Evolutionary conservation across 1,140 invertebrate genomes (phyloP).

Genomic region (Papilio polyxenes): DNA sequence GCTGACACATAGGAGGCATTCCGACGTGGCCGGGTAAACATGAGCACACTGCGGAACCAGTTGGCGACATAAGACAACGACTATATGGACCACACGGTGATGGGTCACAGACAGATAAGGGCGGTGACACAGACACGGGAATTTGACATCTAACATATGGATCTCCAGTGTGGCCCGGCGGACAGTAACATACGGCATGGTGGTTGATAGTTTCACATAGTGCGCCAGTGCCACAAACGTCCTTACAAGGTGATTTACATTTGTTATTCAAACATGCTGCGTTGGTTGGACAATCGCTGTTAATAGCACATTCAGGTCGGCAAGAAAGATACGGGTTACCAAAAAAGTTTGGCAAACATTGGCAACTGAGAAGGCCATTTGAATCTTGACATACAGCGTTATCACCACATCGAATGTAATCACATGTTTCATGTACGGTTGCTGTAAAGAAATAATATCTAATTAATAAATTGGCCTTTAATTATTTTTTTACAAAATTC

Average conservation of each 20-base stretch:
- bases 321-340: constrained; percentile 89
- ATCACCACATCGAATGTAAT: constrained; percentile 85
- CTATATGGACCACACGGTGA: constrained; percentile 91
- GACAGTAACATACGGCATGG: constrained; percentile 89
- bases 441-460: constrained; percentile 64
- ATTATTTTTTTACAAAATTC: constrained; percentile 36
- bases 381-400: constrained; percentile 87
- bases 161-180: constrained; percentile 87
- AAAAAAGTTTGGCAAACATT: constrained; percentile 84
- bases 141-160: constrained; percentile 88
- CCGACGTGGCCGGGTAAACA: constrained; percentile 90
- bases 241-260: constrained; percentile 89
- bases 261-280: constrained; percentile 89
- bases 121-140: constrained; percentile 69
- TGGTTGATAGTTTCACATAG: constrained; percentile 89
- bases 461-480: neutral
- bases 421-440: constrained; percentile 83
- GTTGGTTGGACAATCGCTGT: constrained; percentile 86
- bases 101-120: constrained; percentile 84
- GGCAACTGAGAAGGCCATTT: constrained; percentile 82
- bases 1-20: constrained; percentile 88
- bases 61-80: constrained; percentile 85
- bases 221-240: constrained; percentile 88
- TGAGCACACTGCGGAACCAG: constrained; percentile 88
- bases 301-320: constrained; percentile 89